Percentiles rank a stretch among this genome's conserved stretches.
These are phyloP conservation scores for Hypocryptadius cinnamomeus DNA, from an alignment of 2,113 vertebrate genomes.

Conservation along the genomic window DNA sequence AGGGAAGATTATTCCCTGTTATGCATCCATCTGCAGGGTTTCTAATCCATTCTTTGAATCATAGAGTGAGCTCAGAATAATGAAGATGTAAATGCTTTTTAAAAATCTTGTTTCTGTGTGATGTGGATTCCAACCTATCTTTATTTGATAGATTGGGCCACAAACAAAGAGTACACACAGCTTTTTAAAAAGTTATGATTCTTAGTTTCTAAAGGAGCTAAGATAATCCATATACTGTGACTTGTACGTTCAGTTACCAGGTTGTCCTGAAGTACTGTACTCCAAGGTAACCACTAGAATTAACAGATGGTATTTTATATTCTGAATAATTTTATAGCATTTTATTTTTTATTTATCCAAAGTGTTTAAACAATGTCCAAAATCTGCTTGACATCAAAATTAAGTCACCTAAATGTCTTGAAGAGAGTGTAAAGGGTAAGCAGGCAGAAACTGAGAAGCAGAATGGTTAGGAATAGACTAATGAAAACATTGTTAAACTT, in stretches of 20 bases:
- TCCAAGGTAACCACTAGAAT: neutral
- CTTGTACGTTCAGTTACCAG: neutral
- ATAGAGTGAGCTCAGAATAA: neutral
- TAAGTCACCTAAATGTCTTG: neutral
- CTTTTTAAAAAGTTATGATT: neutral
- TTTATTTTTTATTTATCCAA: neutral
- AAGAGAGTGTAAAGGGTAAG: neutral
- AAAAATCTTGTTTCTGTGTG: neutral
- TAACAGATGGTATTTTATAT: neutral
- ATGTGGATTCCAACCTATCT: neutral
- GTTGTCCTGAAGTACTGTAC: neutral
- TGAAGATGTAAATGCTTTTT: neutral
- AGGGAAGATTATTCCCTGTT: neutral
- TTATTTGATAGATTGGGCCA: neutral
- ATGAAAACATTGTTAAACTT: neutral
- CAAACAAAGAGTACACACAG: neutral
- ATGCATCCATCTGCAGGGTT: neutral
- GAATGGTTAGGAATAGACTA: neutral
- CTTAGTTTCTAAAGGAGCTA: neutral
- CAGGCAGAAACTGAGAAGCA: neutral
- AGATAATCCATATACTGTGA: neutral
- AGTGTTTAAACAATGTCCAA: neutral
- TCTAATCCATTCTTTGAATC: neutral
- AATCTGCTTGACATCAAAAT: neutral
- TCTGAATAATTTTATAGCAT: neutral